Evolutionary conservation across 92 coral and sea anemone species (phyloP).

Genomic region (Heliopora coerulea): DNA sequence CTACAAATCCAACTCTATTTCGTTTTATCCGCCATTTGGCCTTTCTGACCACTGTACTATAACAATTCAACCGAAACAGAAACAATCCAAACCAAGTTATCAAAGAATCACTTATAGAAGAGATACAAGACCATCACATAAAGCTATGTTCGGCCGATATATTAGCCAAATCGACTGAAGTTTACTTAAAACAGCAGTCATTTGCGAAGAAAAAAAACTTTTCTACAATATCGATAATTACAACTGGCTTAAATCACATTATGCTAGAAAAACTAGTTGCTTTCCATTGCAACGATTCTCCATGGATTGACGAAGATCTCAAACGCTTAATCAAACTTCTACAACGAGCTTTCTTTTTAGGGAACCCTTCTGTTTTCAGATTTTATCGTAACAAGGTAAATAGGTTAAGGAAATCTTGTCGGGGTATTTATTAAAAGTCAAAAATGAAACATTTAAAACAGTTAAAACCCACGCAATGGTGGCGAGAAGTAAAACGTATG

Average conservation of each 20-base stretch:
- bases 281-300: conserved; percentile 33
- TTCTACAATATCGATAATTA: too few relatives aligned
- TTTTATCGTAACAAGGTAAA: conserved; percentile 40
- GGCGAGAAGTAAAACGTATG: too few relatives aligned
- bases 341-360: conserved; percentile 38
- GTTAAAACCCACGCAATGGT: conserved; percentile 37
- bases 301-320: conserved; percentile 36
- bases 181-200: too few relatives aligned
- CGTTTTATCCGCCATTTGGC: too few relatives aligned
- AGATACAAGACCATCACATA: conserved; percentile 11
- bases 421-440: conserved; percentile 33
- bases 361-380: conserved; percentile 7
- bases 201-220: too few relatives aligned
- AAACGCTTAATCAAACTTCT: conserved; percentile 36
- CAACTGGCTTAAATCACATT: conserved; percentile 4
- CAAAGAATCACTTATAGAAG: conserved; percentile 3
- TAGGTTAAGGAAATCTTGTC: conserved; percentile 33
- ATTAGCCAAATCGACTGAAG: conserved; percentile 26
- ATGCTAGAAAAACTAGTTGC: conserved; percentile 3
- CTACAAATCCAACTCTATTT: too few relatives aligned
- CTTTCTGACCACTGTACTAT: too few relatives aligned
- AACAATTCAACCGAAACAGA: conserved; percentile 3
- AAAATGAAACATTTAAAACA: conserved; percentile 29
- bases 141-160: conserved; percentile 16
- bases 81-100: not conserved